A percentile compares a stretch with the other conserved stretches of the same genome.
Conservation (phyloP, 2,113 vertebrate species). For the Solea senegalensis region DNA sequence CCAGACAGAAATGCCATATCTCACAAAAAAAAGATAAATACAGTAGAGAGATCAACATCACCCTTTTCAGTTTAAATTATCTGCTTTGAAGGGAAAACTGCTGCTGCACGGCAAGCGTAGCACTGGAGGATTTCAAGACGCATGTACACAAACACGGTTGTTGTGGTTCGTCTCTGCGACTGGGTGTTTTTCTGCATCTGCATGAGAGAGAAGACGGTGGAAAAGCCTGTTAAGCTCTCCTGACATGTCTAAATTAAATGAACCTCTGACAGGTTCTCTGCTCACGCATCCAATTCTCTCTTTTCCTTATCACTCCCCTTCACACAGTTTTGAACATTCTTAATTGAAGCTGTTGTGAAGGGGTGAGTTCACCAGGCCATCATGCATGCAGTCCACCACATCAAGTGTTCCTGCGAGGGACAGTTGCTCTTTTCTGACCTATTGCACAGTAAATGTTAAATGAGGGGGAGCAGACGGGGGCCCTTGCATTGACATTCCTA, state of each 20-base stretch:
- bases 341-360: constrained; percentile 9
- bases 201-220: constrained; percentile 16
- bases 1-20: constrained; percentile 48
- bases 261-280: constrained; percentile 44
- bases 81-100: constrained; percentile 34
- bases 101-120: constrained; percentile 49
- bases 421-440: constrained; percentile 83
- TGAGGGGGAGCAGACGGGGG: constrained; percentile 60
- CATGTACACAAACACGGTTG: constrained; percentile 59
- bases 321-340: constrained; percentile 2
- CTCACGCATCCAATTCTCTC: constrained; percentile 26
- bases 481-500: constrained; percentile 78
- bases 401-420: constrained; percentile 65
- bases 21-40: constrained; percentile 42
- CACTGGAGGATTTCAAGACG: constrained; percentile 56
- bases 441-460: constrained; percentile 79
- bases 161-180: constrained; percentile 18
- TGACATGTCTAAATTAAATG: constrained; percentile 55
- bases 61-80: constrained; percentile 46
- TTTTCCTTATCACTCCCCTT: constrained; percentile 24
- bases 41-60: constrained; percentile 33
- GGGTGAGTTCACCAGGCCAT: constrained; percentile 45
- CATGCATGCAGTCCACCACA: constrained; percentile 65
- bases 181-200: constrained; percentile 19
- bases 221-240: constrained; percentile 15